A percentile compares a stretch with the other conserved stretches of the same genome.
Evolutionary conservation across 2,113 vertebrate species (phyloP).

Genomic region (Orientallactaga bullata): DNA sequence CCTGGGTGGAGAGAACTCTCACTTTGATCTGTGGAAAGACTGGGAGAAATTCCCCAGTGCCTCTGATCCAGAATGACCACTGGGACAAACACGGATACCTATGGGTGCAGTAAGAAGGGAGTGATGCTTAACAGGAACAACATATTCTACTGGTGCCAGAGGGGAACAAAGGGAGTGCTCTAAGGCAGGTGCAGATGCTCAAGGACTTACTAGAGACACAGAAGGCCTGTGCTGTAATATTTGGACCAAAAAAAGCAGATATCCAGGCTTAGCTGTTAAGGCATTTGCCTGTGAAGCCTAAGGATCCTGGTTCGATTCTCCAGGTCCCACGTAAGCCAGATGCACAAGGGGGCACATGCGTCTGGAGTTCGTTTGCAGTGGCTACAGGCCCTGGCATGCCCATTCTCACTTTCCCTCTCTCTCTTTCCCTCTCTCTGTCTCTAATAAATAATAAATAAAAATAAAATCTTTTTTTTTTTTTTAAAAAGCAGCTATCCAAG

Average conservation of each 20-base stretch:
- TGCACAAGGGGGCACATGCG: too few relatives aligned
- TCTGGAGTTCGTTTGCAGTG: too few relatives aligned
- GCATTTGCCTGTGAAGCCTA: too few relatives aligned
- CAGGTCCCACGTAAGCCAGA: too few relatives aligned
- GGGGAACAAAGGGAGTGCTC: not conserved
- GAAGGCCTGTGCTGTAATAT: not conserved
- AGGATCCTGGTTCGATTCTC: too few relatives aligned
- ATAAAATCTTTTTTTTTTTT: too few relatives aligned
- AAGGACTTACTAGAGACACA: not conserved
- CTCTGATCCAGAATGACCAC: not conserved
- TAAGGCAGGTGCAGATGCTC: not conserved
- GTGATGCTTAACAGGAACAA: not conserved
- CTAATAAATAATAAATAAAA: too few relatives aligned
- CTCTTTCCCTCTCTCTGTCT: too few relatives aligned
- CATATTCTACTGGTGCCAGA: not conserved
- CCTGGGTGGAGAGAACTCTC: not conserved
- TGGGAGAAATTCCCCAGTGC: not conserved
- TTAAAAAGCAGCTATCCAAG: too few relatives aligned
- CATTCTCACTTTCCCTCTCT: too few relatives aligned
- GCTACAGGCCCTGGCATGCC: too few relatives aligned
- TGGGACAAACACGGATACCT: constrained; percentile 9
- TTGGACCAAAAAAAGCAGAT: constrained; percentile 27
- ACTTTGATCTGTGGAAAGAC: not conserved
- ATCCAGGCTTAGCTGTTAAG: too few relatives aligned
- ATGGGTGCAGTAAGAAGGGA: not conserved